Evolutionary conservation across 2,888 invertebrate species (phyloP), one percentile per base, ranked within the genome.

Genomic region (Ametastegia equiseti): DNA sequence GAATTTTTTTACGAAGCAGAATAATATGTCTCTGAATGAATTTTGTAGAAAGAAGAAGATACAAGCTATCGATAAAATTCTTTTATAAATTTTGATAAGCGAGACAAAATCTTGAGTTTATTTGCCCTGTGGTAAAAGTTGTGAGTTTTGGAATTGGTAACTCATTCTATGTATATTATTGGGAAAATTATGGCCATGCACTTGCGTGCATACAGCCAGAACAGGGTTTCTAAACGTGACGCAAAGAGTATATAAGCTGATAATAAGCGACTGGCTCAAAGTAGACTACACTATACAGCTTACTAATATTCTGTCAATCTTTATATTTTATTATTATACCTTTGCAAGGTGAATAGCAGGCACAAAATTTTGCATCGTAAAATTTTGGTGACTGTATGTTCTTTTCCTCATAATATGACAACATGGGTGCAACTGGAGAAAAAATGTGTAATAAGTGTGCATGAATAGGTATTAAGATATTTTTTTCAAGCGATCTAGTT

Each of bases 341-440:
- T 90, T 88, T 89, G 86, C 86, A 88, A 88, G 87, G 89, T 82
- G 88, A 86, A 85, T 86, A 86, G 87, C 89, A 89, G 87, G 85
- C 85, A 85, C 88, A 89, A 88, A 89, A 88, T 83, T 89, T 88
- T 88, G 88, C 87, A 84, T 89, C 88, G 86, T 89, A 89, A 88
- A 88, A 89, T 89, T 89, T 89, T 87, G 87, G 87, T 82, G 88
- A 86, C 60, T 89, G 89, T 86, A 89, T 89, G 85, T 85, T 87
- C 88, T 89, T 90, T 88, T 90, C 89, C 89, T 90, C 89, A 86
- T 88, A 89, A 88, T 87, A 87, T 86, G 88, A 85, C 86, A 89
- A 89, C 87, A 89, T 88, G 86, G 89, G 89, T 84, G 86, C 85
- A 88, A 90, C 89, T 90, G 86, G 88, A 86, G 86, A 89, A 88